Conservation (phyloP, 2,888 invertebrate species). For the Drosophila pseudotakahashii region DNA sequence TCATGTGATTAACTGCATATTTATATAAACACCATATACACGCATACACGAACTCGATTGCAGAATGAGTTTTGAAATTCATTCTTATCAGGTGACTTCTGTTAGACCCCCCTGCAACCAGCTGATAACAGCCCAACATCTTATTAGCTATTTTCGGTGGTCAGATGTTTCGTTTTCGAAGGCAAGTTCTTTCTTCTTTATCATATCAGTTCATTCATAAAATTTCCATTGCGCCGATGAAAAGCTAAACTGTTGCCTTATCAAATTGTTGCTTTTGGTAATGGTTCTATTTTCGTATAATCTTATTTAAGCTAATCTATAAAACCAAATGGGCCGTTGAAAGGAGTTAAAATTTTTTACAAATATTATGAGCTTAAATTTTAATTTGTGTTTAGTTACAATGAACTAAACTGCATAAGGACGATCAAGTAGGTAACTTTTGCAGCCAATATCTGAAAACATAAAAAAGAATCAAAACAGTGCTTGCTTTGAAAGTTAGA, state of each 20-base stretch:
- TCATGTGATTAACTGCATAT: slow-evolving; percentile 19
- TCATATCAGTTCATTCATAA: slow-evolving; percentile 2
- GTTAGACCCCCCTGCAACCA: slow-evolving; percentile 12
- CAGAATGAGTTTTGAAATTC: slow-evolving; percentile 12
- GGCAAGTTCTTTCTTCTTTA: slow-evolving; percentile 3
- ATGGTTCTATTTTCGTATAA: not conserved
- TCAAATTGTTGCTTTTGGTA: not conserved
- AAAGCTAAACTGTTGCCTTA: slow-evolving; percentile 7
- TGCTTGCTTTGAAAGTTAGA: not conserved
- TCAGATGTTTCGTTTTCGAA: slow-evolving; percentile 25
- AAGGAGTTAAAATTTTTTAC: too few species aligned
- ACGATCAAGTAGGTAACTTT: slow-evolving; percentile 74
- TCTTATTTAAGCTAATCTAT: not conserved
- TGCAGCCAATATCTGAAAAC: slow-evolving; percentile 66
- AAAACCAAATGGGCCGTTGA: not conserved
- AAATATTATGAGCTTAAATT: too few species aligned
- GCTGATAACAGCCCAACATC: not conserved
- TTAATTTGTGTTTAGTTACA: slow-evolving; percentile 22
- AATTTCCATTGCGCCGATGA: slow-evolving; percentile 10
- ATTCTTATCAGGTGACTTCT: slow-evolving; percentile 8
- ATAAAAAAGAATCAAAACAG: not conserved
- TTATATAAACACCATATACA: not conserved
- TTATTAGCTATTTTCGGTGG: not conserved
- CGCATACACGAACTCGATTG: not conserved
- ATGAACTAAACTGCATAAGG: slow-evolving; percentile 72